phyloP scores from a whole-genome alignment of 2,797 vertebrate genomes.

The Novumbra hubbsi region DNA sequence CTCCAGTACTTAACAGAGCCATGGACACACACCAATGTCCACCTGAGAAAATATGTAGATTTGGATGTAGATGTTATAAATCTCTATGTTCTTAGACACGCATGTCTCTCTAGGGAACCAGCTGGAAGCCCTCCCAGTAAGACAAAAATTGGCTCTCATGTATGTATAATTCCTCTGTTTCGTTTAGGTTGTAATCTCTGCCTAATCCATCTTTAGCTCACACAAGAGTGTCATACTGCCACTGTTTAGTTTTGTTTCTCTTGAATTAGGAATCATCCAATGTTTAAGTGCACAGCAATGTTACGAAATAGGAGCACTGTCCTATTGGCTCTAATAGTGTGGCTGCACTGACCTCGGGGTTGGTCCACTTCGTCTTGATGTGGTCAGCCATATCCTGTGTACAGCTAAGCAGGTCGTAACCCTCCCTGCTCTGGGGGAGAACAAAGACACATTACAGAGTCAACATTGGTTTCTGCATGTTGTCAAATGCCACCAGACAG shows the following conservation, averaged over 20 bases:
- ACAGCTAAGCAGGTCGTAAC: constrained; percentile 77
- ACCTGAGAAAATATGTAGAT: neutral
- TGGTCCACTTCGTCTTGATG: constrained; percentile 85
- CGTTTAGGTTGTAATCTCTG: constrained; percentile 57
- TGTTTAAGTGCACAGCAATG: neutral
- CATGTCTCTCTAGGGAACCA: neutral
- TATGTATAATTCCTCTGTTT: constrained; percentile 29
- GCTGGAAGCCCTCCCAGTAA: neutral
- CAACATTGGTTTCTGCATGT: neutral
- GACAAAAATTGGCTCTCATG: constrained; percentile 44
- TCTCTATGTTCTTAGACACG: constrained; percentile 3
- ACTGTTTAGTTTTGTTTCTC: neutral
- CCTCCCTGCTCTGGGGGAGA: constrained; percentile 69
- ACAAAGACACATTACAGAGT: constrained; percentile 2
- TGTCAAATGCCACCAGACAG: neutral
- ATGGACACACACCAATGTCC: neutral
- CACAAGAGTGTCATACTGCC: constrained; percentile 25
- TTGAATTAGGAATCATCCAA: neutral
- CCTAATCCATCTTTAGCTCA: constrained; percentile 57
- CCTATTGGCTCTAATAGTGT: neutral
- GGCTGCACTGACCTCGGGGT: constrained; percentile 79
- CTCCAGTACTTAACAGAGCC: neutral
- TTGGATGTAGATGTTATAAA: neutral
- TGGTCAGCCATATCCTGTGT: constrained; percentile 84
- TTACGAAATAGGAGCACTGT: neutral